Base-by-base conservation (phyloP, 2,888 invertebrate species). In the Brachypterus glaber region DNA sequence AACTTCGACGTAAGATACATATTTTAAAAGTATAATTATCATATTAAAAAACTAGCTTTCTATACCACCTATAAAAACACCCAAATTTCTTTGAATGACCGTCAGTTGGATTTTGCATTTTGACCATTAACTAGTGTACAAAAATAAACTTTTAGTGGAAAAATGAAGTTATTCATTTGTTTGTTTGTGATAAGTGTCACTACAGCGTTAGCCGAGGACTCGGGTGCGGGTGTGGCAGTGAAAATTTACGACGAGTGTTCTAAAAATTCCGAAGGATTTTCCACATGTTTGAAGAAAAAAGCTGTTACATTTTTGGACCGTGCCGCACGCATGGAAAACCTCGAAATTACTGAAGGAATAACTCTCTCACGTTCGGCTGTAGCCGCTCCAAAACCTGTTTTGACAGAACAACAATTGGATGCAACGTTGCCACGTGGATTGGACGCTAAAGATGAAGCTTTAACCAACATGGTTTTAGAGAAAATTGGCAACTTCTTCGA, bases 241-340 rank as follows among this genome's bases (percentile, higher is more conserved):
- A 75, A 76, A 50, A 71, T 86, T 45, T 85, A 83, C 59, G 83
- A 85, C 49, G 85, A 85, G 51, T 85, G 85, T 55, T 11, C 8
- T 5, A 74, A 74, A 44, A 72, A 73, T 41, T 63, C 77, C 1
- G 78, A 77, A 41, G 82, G 80, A 29, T 67, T 84, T 33, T 66
- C 78, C 31, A 78, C 80, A 14, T 85, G 85, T 57, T 64, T 85
- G 37, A 85, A 85, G 68, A 82, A 82, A 62, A 85, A 84, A 57
- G 83, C 84, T 1, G 77, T 84, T 40, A 64, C 80, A 3, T 84
- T 85, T 59, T 76, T 85, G 47, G 84, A 84, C 53, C 70, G 84
- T 33, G 73, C 83, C 17, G 74, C 79, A 0, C 72, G 78, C 43
- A 77, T 84, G 66, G 79, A 81, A 17, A 69, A 73, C 7, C 50